phyloP scores from a whole-genome alignment of 2,113 vertebrate species.

The Eclectus roratus region DNA sequence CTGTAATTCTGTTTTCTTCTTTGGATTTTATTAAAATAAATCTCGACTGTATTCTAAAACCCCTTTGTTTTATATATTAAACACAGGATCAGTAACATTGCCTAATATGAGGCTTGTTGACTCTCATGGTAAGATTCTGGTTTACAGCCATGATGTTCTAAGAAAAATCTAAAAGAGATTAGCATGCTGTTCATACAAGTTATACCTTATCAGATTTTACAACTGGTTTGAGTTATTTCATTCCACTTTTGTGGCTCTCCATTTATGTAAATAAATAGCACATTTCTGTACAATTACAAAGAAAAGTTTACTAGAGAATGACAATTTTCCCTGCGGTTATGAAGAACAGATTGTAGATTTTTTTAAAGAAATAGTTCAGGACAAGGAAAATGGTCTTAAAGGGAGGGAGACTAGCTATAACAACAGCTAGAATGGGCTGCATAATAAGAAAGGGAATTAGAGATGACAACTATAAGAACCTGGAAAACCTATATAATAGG shows the following conservation, averaged over 20 bases:
- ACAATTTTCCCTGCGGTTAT: not conserved
- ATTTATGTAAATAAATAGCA: not conserved
- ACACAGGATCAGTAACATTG: not conserved
- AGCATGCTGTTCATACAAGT: not conserved
- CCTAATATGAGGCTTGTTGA: not conserved
- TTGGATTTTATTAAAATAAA: not conserved
- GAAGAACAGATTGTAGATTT: not conserved
- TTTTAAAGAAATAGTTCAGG: not conserved
- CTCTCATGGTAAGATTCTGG: not conserved
- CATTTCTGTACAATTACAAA: not conserved
- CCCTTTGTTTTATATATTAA: not conserved
- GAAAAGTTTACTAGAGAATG: not conserved
- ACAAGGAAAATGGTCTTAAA: not conserved
- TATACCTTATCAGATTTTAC: not conserved
- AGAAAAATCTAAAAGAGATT: too few relatives aligned
- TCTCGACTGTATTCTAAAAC: not conserved
- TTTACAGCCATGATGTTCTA: not conserved
- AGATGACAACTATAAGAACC: not conserved
- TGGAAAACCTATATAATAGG: not conserved
- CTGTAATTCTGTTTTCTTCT: not conserved
- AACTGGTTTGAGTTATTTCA: not conserved
- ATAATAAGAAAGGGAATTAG: not conserved
- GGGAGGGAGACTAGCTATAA: not conserved
- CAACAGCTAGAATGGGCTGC: not conserved
- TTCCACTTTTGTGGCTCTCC: not conserved